These are phyloP conservation scores for Abrostola tripartita DNA, from an alignment of 2,888 invertebrate species.

Conservation along the genomic window DNA sequence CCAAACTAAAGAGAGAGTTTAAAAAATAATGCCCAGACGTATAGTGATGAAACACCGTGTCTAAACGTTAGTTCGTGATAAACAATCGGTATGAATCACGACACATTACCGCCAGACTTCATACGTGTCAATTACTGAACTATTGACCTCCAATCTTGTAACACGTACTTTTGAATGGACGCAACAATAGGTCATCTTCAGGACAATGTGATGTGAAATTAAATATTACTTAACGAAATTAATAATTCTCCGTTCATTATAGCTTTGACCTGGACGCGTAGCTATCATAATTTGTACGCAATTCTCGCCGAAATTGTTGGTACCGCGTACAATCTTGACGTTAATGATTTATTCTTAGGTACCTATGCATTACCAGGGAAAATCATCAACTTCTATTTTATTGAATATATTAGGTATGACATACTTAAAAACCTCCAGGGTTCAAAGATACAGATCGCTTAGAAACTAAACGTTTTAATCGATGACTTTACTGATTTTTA, in stretches of 20 bases:
- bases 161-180: constrained; percentile 25
- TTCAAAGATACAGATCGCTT: too few relatives aligned
- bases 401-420: too few relatives aligned
- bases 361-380: too few relatives aligned
- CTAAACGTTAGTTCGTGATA: constrained; percentile 51
- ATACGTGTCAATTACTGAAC: constrained; percentile 44
- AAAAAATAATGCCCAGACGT: constrained; percentile 15
- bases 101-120: constrained; percentile 31
- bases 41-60: constrained; percentile 26
- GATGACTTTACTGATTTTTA: too few relatives aligned
- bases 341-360: too few relatives aligned
- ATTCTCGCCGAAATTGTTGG: constrained; percentile 1
- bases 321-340: neutral
- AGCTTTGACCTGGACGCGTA: constrained; percentile 12
- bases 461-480: too few relatives aligned
- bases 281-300: constrained; percentile 9
- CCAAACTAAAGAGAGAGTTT: constrained; percentile 8
- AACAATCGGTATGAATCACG: constrained; percentile 48
- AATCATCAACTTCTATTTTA: too few relatives aligned
- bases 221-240: constrained; percentile 46
- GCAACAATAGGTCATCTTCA: constrained; percentile 33
- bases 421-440: too few relatives aligned
- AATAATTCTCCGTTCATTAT: constrained; percentile 25
- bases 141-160: constrained; percentile 41
- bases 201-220: constrained; percentile 43